A percentile compares a stretch with the other conserved stretches of the same genome.
Conservation (phyloP, 2,113 vertebrate species). For the Dissostichus mawsoni region DNA sequence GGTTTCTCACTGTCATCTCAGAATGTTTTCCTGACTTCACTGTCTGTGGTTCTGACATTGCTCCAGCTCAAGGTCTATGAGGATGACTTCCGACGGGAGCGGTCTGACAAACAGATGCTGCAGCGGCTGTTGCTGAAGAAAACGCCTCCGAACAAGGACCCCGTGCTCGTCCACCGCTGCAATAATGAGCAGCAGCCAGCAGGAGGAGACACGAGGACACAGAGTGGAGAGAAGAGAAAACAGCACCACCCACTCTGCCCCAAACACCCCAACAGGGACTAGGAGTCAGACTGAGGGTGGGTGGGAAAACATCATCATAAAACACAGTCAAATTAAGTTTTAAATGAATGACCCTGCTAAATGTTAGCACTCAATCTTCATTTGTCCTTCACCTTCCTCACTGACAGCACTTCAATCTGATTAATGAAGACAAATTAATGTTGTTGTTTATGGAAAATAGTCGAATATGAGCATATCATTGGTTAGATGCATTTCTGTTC, state of each 20-base stretch:
- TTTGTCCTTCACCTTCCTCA: background rate
- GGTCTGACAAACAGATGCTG: slow-evolving; percentile 85
- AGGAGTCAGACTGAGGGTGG: slow-evolving; percentile 49
- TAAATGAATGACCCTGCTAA: background rate
- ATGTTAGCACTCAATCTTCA: background rate
- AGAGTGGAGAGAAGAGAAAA: slow-evolving; percentile 54
- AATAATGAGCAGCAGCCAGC: slow-evolving; percentile 76
- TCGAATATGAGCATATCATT: background rate
- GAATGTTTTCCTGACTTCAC: background rate
- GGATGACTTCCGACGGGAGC: slow-evolving; percentile 85
- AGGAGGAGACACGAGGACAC: slow-evolving; percentile 63
- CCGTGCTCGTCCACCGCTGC: slow-evolving; percentile 83
- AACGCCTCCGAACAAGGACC: slow-evolving; percentile 55
- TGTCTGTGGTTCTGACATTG: slow-evolving; percentile 1
- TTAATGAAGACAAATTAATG: background rate
- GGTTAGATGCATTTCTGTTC: background rate
- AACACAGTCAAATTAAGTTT: background rate
- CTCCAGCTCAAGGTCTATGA: slow-evolving; percentile 86
- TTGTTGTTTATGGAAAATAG: background rate
- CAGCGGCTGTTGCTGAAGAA: slow-evolving; percentile 85
- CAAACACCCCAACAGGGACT: slow-evolving; percentile 67
- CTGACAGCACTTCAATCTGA: background rate
- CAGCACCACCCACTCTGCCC: slow-evolving; percentile 69
- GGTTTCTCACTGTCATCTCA: background rate
- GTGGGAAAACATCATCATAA: background rate